Evolutionary conservation across 2,113 vertebrate genomes (phyloP), one percentile per base, ranked within the genome.

Genomic region (Asarcornis scutulata): DNA sequence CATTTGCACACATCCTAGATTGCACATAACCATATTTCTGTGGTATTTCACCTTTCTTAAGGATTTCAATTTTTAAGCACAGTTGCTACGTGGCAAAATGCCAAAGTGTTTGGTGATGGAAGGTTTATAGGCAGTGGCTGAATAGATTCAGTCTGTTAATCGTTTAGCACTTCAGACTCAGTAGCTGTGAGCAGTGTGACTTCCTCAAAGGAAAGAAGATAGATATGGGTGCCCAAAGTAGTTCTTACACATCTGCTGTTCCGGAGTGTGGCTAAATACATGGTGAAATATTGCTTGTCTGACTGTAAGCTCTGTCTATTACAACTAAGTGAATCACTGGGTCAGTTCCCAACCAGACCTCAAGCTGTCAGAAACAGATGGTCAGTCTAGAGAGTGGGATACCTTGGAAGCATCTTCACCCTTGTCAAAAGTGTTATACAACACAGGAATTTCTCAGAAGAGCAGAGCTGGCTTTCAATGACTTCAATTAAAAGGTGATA

Each of bases 221-320:
- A 52, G 12, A 67, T 74, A 55, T 1, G 5, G 38, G 44, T 93
- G 69, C n/a, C 38, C 38, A 26, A 2, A 90, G 59, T 83, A 20
- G 13, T 75, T 94, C 84, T 91, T 83, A 4, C 1, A 12, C 32
- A 60, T 93, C 72, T 96, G 84, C 63, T 94, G 52, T 63, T 93
- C 1, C 2, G 23, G 68, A 80, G 25, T 44, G 34, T 92, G 71
- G 86, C 71, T 71, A 91, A 89, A 79, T 67, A 68, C 6, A 2
- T 81, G 84, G 76, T 91, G 87, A 91, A 92, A 89, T 91, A 77
- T 31, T 83, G 26, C 78, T 92, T 67, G 44, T 81, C 81, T 95
- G 88, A 59, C 59, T 75, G 21, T 52, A n/a, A 82, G 53, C 75
- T 88, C 32, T 82, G 20, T 81, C 40, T 25, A 67, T 38, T 85